Percentiles rank a stretch among this genome's conserved stretches.
Evolutionary conservation across 1,140 invertebrate species (phyloP).

Genomic region (Drosophila ercepeae): DNA sequence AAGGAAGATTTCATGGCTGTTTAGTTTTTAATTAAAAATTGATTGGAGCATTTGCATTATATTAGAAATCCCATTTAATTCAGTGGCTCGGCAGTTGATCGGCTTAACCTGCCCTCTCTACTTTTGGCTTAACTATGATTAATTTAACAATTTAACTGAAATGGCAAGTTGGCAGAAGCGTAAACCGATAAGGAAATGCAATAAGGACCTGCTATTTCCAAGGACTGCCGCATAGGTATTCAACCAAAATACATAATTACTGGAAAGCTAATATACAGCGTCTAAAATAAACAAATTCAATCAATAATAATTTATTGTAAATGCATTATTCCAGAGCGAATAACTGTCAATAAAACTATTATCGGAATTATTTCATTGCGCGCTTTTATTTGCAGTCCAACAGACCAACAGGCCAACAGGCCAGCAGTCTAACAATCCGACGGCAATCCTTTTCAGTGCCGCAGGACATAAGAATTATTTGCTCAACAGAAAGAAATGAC

Average conservation of each 20-base stretch:
- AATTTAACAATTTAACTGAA: conserved; percentile 24
- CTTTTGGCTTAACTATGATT: conserved; percentile 47
- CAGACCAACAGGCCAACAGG: no score
- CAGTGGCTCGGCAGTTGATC: conserved; percentile 33
- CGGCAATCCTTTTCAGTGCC: not conserved
- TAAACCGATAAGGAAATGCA: not conserved
- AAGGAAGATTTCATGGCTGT: conserved; percentile 38
- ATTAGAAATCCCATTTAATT: conserved; percentile 61
- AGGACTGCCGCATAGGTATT: not conserved
- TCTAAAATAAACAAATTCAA: not conserved
- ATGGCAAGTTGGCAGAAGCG: not conserved
- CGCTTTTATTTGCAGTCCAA: not conserved
- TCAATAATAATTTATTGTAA: not conserved
- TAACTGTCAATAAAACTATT: conserved; percentile 11
- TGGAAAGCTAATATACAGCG: no score
- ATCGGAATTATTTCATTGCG: conserved; percentile 2
- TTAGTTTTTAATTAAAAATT: conserved; percentile 79
- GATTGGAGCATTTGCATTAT: conserved; percentile 62
- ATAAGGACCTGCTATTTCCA: not conserved
- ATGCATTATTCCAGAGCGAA: not conserved
- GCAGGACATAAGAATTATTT: conserved; percentile 18
- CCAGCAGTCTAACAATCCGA: no score
- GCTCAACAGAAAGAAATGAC: conserved; percentile 15
- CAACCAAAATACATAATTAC: not conserved
- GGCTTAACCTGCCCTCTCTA: conserved; percentile 38